Evolutionary conservation across 1,140 invertebrate species (phyloP).

Genomic region (Drosophila navojoa): DNA sequence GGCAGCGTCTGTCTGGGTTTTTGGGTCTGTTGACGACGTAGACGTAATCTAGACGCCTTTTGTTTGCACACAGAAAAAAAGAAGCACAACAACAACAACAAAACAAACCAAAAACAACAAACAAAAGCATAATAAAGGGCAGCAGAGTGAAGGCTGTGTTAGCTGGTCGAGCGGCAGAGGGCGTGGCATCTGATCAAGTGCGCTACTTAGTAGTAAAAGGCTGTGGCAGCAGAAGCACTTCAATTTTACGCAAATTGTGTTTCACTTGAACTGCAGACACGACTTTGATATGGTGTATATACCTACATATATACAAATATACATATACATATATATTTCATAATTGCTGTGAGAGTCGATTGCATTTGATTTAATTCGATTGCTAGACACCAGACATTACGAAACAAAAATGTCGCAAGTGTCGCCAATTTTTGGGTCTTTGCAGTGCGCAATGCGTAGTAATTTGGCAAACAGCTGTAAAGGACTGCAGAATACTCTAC

Average conservation of each 20-base stretch:
- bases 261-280: conserved; percentile 68
- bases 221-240: conserved; percentile 6
- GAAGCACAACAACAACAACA: conserved; percentile 47
- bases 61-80: conserved; percentile 37
- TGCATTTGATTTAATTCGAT: conserved; percentile 71
- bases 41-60: conserved; percentile 61
- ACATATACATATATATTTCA: background rate
- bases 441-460: conserved; percentile 29
- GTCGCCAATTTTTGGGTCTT: conserved; percentile 30
- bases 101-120: conserved; percentile 25
- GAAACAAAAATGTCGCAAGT: conserved; percentile 41
- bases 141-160: conserved; percentile 13
- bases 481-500: background rate
- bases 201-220: conserved; percentile 7
- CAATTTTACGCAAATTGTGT: conserved; percentile 69
- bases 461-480: background rate
- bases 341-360: conserved; percentile 36
- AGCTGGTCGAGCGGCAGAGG: background rate
- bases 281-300: background rate
- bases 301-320: no score
- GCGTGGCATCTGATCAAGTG: conserved; percentile 47
- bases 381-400: conserved; percentile 56
- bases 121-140: conserved; percentile 33
- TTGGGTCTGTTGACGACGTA: conserved; percentile 33
- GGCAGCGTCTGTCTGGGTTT: conserved; percentile 12